Evolutionary conservation across 1,140 invertebrate species (phyloP), one percentile per base, ranked within the genome.

Genomic region (Drosophila albomicans): DNA sequence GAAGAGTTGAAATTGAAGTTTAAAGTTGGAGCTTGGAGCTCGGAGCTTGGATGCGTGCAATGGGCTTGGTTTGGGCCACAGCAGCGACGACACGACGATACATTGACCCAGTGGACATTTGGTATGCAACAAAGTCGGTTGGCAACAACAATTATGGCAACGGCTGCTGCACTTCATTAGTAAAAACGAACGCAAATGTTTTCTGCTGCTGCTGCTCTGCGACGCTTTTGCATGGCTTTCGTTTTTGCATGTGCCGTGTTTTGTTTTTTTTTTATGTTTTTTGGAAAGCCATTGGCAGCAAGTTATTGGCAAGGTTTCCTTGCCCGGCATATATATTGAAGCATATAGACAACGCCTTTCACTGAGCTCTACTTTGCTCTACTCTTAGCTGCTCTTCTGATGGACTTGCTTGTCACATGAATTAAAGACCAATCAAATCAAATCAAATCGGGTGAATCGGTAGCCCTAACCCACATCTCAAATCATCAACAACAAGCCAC

Each of bases 71-170:
- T 59, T 75, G 58, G 64, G 64, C 68, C 45, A 66, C 8, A 49
- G 30, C 41, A 20, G 64, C 68, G 38, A 66, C 6, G 35, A 38
- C n/a, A 49, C 59, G 81, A 49, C 59, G 81, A 87, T 88, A 84
- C 84, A 84, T 87, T 87, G 84, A 87, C 85, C 84, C 85, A 87
- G 48, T 88, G 70, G 81, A 81, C 80, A 84, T 80, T 88, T 87
- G 64, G 85, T 89, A 88, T 88, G 84, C 84, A 88, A 56, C 51
- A 30, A 52, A 59, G 38, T 70, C 71, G 16, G 58, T 62, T 69
- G 52, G 56, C 69, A 71, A 52, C 61, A 52, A 67, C 57, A 75
- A 58, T 69, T 58, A 66, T 80, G 78, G 74, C 79, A 65, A 82
- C 32, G 28, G 51, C 20, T 66, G 74, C 63, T 79, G 77, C 77